Base-by-base conservation (phyloP, 2,888 invertebrate genomes). In the Adineta ricciae region DNA sequence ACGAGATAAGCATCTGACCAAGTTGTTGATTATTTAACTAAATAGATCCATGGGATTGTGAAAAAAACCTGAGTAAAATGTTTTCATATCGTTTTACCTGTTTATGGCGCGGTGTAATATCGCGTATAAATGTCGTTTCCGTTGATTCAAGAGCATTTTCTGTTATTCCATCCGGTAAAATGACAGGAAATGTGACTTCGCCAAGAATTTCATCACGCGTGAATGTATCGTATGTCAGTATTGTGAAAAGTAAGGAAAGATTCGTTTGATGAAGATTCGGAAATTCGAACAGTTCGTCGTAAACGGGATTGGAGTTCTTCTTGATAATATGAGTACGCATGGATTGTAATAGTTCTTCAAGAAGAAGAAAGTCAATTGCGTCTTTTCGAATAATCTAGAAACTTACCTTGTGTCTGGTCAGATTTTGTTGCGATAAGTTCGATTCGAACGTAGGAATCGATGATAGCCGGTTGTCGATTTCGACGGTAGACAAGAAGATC, bases 171-270 rank as follows among this genome's bases (percentile, higher is more conserved):
- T 94, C 93, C 64, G 87, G 87, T 38, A 89, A 87, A 78, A 89
- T 89, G 83, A 90, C 87, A 2, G 89, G 90, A 88, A 95, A 95
- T 88, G 96, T 94, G 86, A 97, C 95, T 91, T 99, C 98, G 3
- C 98, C 99, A 88, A 99, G 96, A 88, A 99, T 96, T 91, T 98
- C 97, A 90, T 99, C 98, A 32, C 98, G 94, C 52, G 97, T 97
- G 90, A 97, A 99, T 90, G 97, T 94, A 92, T 97, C 97, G 91
- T 97, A 97, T 91, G 89, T 90, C 84, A 90, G 88, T 73, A 90
- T 88, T 52, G 90, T 89, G 87, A 90, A 90, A 41, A 41, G 9
- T 24, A 78, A 4, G 11, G 41, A 41, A 5, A 64, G 19, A 14
- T 64, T 32, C 32, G 27, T 64, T 19, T 16, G 3, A 41, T 36